A percentile compares a stretch with the other conserved stretches of the same genome.
Conservation (phyloP, 2,113 vertebrate genomes). For the Actinemys pallida region DNA sequence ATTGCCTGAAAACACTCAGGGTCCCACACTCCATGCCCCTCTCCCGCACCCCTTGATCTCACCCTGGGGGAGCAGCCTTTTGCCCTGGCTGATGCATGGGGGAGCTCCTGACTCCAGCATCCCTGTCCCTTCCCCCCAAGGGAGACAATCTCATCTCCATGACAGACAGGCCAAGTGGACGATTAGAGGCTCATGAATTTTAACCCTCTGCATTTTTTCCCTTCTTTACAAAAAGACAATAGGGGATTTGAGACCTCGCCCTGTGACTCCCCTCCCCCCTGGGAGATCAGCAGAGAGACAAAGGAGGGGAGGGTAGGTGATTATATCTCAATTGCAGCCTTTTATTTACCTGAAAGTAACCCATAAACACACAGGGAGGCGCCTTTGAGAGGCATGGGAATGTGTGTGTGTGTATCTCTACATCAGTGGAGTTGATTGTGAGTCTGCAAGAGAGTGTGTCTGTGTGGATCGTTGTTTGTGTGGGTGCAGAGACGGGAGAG, state of each 20-base stretch:
- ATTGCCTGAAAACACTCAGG: too few species aligned
- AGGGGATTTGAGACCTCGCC: background rate
- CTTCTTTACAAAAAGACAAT: slow-evolving; percentile 57
- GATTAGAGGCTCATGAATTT: slow-evolving; percentile 26
- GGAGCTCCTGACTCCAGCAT: background rate
- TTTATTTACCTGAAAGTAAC: slow-evolving; percentile 48
- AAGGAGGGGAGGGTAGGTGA: slow-evolving; percentile 43
- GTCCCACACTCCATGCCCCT: too few species aligned
- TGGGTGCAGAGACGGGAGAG: background rate
- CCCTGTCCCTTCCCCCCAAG: background rate
- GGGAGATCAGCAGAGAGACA: slow-evolving; percentile 30
- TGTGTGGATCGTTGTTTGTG: background rate
- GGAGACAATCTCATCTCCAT: slow-evolving; percentile 9
- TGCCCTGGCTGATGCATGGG: background rate
- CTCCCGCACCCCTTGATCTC: too few species aligned
- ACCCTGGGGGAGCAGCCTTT: background rate
- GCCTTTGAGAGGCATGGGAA: background rate
- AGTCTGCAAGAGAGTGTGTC: background rate
- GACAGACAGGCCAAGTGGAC: slow-evolving; percentile 7
- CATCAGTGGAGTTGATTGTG: background rate
- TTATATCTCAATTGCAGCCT: slow-evolving; percentile 41
- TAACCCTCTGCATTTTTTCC: slow-evolving; percentile 30
- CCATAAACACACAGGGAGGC: background rate
- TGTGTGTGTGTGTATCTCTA: background rate
- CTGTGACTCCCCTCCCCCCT: slow-evolving; percentile 1